Evolutionary conservation across 2,113 vertebrate genomes (phyloP).

Genomic region (Poicephalus meyeri): DNA sequence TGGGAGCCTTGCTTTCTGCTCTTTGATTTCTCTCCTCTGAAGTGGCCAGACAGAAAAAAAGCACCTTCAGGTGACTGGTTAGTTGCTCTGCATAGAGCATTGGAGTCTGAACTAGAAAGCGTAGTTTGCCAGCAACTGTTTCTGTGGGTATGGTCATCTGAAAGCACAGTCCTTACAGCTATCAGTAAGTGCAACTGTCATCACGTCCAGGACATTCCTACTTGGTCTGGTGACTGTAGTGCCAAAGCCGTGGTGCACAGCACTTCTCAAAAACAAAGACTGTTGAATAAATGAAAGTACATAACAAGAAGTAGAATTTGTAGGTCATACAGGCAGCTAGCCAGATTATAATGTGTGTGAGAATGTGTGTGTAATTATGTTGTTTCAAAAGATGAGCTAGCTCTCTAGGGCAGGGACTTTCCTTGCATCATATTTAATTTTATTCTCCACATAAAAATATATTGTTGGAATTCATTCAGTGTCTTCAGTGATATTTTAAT

Average conservation of each 20-base stretch:
- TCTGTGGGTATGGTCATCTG: rapidly evolving
- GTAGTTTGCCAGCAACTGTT: not conserved
- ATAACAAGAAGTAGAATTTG: not conserved
- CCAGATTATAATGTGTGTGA: not conserved
- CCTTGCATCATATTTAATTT: conserved; percentile 33
- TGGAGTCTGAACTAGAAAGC: not conserved
- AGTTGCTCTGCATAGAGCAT: not conserved
- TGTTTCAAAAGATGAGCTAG: conserved; percentile 8
- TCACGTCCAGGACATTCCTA: not conserved
- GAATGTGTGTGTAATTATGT: conserved; percentile 3
- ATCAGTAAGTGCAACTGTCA: not conserved
- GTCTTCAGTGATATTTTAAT: not conserved
- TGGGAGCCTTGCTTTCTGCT: not conserved
- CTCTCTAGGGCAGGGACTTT: conserved; percentile 15
- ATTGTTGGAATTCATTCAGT: not conserved
- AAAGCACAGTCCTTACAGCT: not conserved
- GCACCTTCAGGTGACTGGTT: not conserved
- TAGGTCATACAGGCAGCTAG: not conserved
- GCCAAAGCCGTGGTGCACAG: not conserved
- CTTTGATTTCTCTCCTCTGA: not conserved
- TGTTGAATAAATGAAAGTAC: not conserved
- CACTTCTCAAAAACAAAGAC: not conserved
- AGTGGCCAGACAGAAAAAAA: not conserved
- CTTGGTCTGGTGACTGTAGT: not conserved
- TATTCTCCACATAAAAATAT: conserved; percentile 31